Conservation (phyloP, 2,113 vertebrate species). For the Cyprinodon tularosa region DNA sequence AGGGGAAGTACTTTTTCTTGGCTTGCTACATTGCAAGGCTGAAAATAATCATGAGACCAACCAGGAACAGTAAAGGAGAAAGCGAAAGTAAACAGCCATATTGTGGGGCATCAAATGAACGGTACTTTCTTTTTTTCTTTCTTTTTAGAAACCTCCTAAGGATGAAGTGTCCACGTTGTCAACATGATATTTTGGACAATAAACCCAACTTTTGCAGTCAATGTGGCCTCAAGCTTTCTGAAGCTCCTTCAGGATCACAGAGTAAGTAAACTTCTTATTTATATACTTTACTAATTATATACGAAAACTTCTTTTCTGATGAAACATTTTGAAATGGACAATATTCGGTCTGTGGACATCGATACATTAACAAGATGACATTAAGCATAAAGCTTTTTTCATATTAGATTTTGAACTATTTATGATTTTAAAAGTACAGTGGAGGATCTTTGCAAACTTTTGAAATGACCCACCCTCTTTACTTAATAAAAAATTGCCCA, state of each 20-base stretch:
- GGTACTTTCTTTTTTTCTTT: neutral
- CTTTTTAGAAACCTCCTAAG: constrained; percentile 26
- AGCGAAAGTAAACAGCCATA: constrained; percentile 45
- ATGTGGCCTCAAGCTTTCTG: constrained; percentile 52
- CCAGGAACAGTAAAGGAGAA: constrained; percentile 19
- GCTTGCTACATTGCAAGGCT: neutral
- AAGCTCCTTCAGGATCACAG: constrained; percentile 6
- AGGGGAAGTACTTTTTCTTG: rapidly evolving
- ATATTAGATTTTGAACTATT: neutral
- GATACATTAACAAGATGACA: neutral
- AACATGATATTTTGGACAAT: constrained; percentile 17
- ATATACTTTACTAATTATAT: neutral
- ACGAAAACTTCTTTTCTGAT: neutral
- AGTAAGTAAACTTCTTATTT: constrained; percentile 36
- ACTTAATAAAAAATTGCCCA: too few species aligned
- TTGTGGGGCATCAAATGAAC: neutral
- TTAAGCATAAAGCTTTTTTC: neutral
- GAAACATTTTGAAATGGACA: neutral
- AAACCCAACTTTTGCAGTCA: constrained; percentile 75
- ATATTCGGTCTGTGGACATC: neutral
- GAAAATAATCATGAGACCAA: neutral
- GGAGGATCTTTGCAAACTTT: too few species aligned
- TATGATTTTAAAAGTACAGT: neutral
- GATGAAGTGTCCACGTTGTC: constrained; percentile 75
- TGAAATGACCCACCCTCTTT: too few species aligned